Conservation (phyloP, 2,113 vertebrate species). For the Mustela lutreola region DNA sequence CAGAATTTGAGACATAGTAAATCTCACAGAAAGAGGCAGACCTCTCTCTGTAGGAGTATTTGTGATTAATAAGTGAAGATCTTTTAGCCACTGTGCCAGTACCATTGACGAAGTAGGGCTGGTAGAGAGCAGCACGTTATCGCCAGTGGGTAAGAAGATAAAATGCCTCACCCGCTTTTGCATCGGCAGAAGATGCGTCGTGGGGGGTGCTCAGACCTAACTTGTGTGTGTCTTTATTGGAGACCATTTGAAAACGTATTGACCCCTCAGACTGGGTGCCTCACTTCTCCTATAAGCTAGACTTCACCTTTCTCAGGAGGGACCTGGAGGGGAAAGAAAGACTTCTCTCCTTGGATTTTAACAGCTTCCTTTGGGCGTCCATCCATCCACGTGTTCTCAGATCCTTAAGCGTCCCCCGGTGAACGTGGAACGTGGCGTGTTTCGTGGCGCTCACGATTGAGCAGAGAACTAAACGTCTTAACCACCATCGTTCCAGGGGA, state of each 20-base stretch:
- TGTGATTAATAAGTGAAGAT: not conserved
- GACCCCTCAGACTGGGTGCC: not conserved
- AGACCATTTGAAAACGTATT: not conserved
- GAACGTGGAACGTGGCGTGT: not conserved
- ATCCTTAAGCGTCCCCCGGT: not conserved
- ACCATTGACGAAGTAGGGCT: not conserved
- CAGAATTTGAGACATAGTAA: not conserved
- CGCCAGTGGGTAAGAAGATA: not conserved
- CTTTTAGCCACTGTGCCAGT: not conserved
- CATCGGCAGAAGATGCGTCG: not conserved
- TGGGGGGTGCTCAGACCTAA: not conserved
- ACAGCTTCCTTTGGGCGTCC: not conserved
- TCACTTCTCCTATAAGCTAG: not conserved
- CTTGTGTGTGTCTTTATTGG: accelerated
- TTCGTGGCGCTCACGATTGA: accelerated
- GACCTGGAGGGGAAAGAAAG: not conserved
- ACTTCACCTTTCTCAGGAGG: not conserved
- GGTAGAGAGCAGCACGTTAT: accelerated
- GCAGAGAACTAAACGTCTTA: not conserved
- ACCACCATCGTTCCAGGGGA: slow-evolving; percentile 87
- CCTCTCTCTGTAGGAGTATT: not conserved
- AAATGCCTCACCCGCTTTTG: not conserved
- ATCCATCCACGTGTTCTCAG: not conserved
- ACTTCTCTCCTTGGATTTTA: not conserved
- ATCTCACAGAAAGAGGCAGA: not conserved